Evolutionary conservation across 2,113 vertebrate species (phyloP).

Genomic region (Tenrec ecaudatus): DNA sequence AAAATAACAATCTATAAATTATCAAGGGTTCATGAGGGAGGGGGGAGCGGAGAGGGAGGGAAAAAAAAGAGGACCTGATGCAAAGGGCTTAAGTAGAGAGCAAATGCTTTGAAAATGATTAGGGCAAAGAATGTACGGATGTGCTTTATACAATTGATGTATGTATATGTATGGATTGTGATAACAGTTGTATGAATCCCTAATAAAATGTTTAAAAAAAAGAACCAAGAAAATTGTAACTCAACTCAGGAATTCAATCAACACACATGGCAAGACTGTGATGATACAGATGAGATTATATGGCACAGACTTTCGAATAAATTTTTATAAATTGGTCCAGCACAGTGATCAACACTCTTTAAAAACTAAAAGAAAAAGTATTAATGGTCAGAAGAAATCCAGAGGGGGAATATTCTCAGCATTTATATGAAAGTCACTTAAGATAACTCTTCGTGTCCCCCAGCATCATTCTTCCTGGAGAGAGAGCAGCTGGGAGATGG

Average conservation of each 20-base stretch:
- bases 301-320: not conserved
- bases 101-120: too few species aligned
- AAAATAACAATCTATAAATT: too few species aligned
- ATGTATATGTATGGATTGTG: too few species aligned
- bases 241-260: not conserved
- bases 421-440: constrained; percentile 30
- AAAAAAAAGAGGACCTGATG: too few species aligned
- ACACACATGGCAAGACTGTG: not conserved
- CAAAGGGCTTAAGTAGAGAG: too few species aligned
- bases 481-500: not conserved
- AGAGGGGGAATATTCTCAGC: not conserved
- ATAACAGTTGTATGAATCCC: too few species aligned
- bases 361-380: not conserved
- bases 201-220: too few species aligned
- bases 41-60: too few species aligned
- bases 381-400: not conserved
- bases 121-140: too few species aligned
- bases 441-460: not conserved
- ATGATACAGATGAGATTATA: not conserved
- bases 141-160: too few species aligned
- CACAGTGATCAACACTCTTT: not conserved
- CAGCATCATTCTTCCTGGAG: not conserved
- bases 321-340: not conserved
- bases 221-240: not conserved
- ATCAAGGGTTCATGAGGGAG: too few species aligned